Conservation (phyloP, 2,888 invertebrate species). For the Brenthis hecate region DNA sequence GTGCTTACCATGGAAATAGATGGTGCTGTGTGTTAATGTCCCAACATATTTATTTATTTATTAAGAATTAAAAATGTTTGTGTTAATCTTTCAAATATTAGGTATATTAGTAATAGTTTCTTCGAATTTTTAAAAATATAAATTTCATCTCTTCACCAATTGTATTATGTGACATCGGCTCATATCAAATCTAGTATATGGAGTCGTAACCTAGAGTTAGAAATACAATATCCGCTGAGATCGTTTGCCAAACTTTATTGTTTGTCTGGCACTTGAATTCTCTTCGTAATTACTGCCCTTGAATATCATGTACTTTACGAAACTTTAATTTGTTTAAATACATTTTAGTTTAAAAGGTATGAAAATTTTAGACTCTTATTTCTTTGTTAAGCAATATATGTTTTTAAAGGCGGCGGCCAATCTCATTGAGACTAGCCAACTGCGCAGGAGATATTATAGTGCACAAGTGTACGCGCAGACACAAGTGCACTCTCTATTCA, state of each 20-base stretch:
- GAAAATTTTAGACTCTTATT: no score
- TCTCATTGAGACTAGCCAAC: no score
- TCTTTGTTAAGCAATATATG: no score
- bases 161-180: slow-evolving; percentile 9
- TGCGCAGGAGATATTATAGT: no score
- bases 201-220: slow-evolving; percentile 65
- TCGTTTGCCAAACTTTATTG: slow-evolving; percentile 61
- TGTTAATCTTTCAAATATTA: not conserved
- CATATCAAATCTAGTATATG: slow-evolving; percentile 60
- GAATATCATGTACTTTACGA: slow-evolving; percentile 21
- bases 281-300: slow-evolving; percentile 46
- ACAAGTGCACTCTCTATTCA: no score
- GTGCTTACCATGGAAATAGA: no score
- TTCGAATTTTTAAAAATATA: not conserved
- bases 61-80: not conserved
- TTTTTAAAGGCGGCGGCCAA: no score
- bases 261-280: slow-evolving; percentile 69
- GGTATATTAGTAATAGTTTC: not conserved
- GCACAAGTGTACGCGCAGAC: no score
- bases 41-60: no score
- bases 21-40: no score
- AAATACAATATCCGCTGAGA: slow-evolving; percentile 74
- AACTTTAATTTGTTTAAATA: slow-evolving; percentile 16
- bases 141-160: not conserved
- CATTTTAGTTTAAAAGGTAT: not conserved